Percentiles rank a stretch among this genome's conserved stretches.
phyloP scores from a whole-genome alignment of 2,113 vertebrate species.

The Tricholaema leucomelas region DNA sequence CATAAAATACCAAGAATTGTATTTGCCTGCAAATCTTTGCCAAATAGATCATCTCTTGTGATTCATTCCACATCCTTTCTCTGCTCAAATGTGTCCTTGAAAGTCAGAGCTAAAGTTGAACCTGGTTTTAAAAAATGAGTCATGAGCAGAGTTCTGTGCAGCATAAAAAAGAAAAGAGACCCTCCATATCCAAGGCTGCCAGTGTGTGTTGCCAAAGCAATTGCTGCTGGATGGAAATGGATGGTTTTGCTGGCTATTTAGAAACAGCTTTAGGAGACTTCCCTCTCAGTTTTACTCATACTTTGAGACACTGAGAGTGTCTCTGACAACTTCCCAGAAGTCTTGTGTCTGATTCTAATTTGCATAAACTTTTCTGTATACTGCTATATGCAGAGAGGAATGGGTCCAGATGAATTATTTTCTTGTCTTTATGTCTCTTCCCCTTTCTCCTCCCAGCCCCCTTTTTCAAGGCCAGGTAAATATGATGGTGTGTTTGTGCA shows the following conservation, averaged over 20 bases:
- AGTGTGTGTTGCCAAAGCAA: background rate
- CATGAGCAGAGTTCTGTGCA: background rate
- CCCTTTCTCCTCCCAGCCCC: background rate
- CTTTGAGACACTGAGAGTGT: background rate
- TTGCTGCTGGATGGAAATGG: background rate
- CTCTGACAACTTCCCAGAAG: conserved; percentile 28
- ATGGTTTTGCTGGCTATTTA: background rate
- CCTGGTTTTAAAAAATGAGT: background rate
- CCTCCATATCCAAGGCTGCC: background rate
- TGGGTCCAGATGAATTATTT: background rate
- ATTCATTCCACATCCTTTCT: background rate
- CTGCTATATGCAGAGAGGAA: background rate
- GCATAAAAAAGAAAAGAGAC: background rate
- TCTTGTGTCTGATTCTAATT: background rate
- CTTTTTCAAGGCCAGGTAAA: background rate
- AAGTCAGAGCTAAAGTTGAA: background rate
- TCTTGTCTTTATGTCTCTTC: background rate
- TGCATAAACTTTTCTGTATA: background rate
- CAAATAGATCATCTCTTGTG: background rate
- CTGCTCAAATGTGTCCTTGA: background rate
- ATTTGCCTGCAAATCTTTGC: background rate
- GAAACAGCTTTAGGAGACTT: background rate
- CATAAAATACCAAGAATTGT: background rate
- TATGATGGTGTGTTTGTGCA: background rate
- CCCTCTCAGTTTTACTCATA: background rate